Base-by-base conservation (phyloP, 2,797 vertebrate genomes). In the Labeo calbasu region DNA sequence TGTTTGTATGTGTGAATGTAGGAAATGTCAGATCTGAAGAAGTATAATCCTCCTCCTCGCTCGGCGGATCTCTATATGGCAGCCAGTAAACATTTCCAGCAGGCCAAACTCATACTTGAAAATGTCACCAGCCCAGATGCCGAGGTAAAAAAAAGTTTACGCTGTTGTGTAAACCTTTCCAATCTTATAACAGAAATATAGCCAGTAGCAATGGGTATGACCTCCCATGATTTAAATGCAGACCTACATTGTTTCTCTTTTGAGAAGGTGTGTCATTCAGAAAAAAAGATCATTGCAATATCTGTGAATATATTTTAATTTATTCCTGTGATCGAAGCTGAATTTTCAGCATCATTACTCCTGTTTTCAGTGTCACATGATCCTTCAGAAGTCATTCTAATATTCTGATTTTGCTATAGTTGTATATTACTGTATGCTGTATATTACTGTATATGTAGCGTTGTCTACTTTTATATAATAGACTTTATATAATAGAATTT, bases 1-100 rank as follows among this genome's bases (percentile, higher is more conserved):
- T 51, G 9, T 77, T n/a, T 80, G 9, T 78, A 7, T 75, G 36
- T 80, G 21, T 77, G 17, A 73, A 50, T 79, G 80, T 76, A 99
- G 98, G 98, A 99, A 92, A 99, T 99, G 98, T 99, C 98, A 28
- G 98, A 99, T 91, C 94, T 99, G 90, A 99, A 97, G 93, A 99
- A 99, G 91, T 99, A 99, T 82, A 99, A 95, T 86, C 98, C 98
- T 87, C 97, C 97, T 13, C 98, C 97, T 59, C 97, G 98, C 85
- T 97, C 98, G 32, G 96, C 97, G 51, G 98, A 99, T 91, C 95
- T 99, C 63, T 99, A 99, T 88, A 94, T 99, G 94, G 98, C 98
- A 28, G 97, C 98, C 88, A 99, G 98, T 90, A 99, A 99, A 94
- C 98, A 99, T 91, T 99, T 99, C 92, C 98, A 99, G 90, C 98